Evolutionary conservation across 92 coral and sea anemone species (phyloP), one percentile per base, ranked within the genome.

Genomic region (Anthopleura xanthogrammica): DNA sequence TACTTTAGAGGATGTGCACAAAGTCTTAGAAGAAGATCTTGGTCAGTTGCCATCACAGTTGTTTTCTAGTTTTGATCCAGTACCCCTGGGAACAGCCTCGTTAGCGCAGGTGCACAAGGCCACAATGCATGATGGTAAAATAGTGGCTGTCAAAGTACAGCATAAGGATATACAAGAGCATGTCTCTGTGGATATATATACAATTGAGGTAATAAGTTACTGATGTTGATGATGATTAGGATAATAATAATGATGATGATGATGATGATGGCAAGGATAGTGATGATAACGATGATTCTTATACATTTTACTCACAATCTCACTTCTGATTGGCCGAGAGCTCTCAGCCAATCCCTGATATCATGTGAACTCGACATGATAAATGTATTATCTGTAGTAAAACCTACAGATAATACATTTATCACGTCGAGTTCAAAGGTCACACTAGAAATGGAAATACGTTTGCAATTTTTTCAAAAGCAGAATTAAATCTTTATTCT

Each of bases 101-200:
- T 87, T 97, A 42, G 99, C 99, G 13, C 99, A 97, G 82, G 99
- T 97, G 19, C 99, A 97, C 83, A 94, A 91, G 85, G 99, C 99
- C 39, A 86, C 89, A 24, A 55, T 94, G 78, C 90, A 90, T 78
- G 98, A 96, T 90, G 99, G 99, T 7, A 86, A 86, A 52, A 80
- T 85, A 72, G 99, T 96, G 12, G 99, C 99, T 46, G 98, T 96
- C 10, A 96, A 96, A 66, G 99, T 96, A 52, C 99, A 96, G 36
- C 98, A 96, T 77, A 89, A 92, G 52, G 94, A 96, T 81, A 93
- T 96, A 24, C 99, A 94, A 78, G 94, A 94, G 77, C 95, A 96
- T 94, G 94, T 97, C 48, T 82, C 98, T 56, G 93, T 90, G 77
- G 99, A 96, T 89, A 95, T 95, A 39, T 83, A 90, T 41, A 96